Evolutionary conservation across 2,113 vertebrate genomes (phyloP).

Genomic region (Rhabdomys dilectus): DNA sequence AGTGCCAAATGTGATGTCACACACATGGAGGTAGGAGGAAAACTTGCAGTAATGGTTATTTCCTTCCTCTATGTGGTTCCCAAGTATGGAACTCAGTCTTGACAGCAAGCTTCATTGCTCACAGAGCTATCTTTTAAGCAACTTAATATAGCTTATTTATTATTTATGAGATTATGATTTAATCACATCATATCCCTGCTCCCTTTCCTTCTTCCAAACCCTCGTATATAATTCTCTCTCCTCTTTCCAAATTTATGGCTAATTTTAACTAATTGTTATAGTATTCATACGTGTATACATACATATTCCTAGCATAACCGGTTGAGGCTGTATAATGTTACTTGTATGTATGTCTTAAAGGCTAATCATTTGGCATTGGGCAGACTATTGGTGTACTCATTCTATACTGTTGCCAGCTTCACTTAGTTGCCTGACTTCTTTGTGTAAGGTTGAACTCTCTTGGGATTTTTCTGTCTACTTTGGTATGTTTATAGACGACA

Average conservation of each 20-base stretch:
- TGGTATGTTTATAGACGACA: background rate
- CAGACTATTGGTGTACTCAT: background rate
- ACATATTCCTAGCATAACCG: background rate
- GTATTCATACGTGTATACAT: background rate
- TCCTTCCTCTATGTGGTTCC: too few relatives aligned
- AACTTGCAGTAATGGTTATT: background rate
- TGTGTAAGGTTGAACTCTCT: background rate
- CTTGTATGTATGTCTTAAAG: background rate
- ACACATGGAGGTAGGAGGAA: background rate
- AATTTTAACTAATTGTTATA: background rate
- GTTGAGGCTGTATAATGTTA: background rate
- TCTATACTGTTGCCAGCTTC: background rate
- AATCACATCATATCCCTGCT: background rate
- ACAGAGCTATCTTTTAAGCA: background rate
- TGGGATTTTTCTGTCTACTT: background rate
- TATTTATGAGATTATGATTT: background rate
- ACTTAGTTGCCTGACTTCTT: background rate
- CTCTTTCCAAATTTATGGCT: background rate
- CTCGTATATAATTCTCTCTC: background rate
- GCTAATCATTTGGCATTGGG: background rate
- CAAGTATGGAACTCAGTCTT: background rate
- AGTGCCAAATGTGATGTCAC: background rate
- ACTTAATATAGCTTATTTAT: background rate
- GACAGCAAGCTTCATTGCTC: background rate
- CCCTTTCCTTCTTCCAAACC: background rate